Base-by-base conservation (phyloP, 2,113 vertebrate genomes). In the Gymnogyps californianus region DNA sequence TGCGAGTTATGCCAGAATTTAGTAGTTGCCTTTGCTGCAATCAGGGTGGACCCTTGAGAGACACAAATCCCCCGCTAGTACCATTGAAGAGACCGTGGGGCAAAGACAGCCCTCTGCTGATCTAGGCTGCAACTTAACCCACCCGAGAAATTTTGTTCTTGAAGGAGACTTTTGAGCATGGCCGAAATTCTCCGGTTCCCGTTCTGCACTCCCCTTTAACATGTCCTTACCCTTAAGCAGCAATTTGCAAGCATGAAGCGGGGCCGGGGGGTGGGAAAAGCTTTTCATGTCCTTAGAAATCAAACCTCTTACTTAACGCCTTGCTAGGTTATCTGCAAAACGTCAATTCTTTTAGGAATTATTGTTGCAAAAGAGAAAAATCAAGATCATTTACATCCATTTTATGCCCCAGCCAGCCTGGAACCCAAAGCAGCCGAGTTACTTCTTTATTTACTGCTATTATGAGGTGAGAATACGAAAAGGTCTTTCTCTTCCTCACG, bases 141-240 rank as follows among this genome's bases (percentile, higher is more conserved):
- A 51, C 10, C 51, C 17, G 4, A 14, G 1, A 32, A 14, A 15
- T 1, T 4, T 32, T 6, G 10, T 4, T 58, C 61, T 16, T 8
- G 8, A 26, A 57, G 17, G 31, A 38, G 40, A 24, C 40, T 42
- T 62, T 6, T 6, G 13, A 24, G 18, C 55, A 7, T 5, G 1
- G 32, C 44, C 3, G 0, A 26, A 9, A 29, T 7, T 9, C 32
- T 4, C 77, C 10, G 0, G 4, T 6, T 17, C 38, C 83, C 4
- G 2, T 1, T 12, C 75, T 7, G 11, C 36, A 0, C 19, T 54
- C 21, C 40, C 49, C 51, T 58, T 26, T 8, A 51, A 4, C 22
- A 3, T 1, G 8, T 16, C 76, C 71, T 79, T 32, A n/a, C 5
- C 38, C 38, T 57, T 19, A 9, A 70, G 32, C 61, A 65, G 58